Base-by-base conservation (phyloP, 2,888 invertebrate species). In the Diloba caeruleocephala region DNA sequence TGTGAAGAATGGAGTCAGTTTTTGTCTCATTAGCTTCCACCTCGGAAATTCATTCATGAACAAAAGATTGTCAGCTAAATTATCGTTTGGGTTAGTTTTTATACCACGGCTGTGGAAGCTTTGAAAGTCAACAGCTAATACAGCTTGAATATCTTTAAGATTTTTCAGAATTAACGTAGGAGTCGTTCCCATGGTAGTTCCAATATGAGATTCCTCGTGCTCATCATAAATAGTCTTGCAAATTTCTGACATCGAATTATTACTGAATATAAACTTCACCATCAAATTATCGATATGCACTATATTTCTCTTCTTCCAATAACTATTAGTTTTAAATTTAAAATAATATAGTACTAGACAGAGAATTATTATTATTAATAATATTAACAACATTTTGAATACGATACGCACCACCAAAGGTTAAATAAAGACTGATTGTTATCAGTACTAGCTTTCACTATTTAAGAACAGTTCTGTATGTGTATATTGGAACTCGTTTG, bases 11-110 rank as follows among this genome's bases (percentile, higher is more conserved):
- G 91, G 89, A 1, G 89, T 76, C 1, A 92, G 46, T 61, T 90
- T 92, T 14, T 87, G 85, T 9, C 92, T 74, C 0, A 92, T 44
- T 0, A 88, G 63, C 57, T 85, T 87, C 93, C 92, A 93, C 26
- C 79, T 78, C 8, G 62, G 41, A 44, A 79, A 87, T 14, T 91
- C 76, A 25, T 84, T 79, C 13, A 79, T 84, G 9, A 88, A 82
- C 3, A 89, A 50, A 1, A 90, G 33, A 39, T 85, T 90, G 33
- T 90, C 80, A 2, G 82, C 79, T 21, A 90, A 52, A 3, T 77
- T 28, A 45, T 90, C 90, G 19, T 78, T 79, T 1, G 79, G 48
- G 43, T 85, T 89, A 0, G 70, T 54, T 0, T 49, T 31, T 5
- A 86, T 71, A 2, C 89, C 90, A 4, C 89, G 81, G 13, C 72